Evolutionary conservation across 2,888 invertebrate species (phyloP).

Genomic region (Phyllotreta striolata): DNA sequence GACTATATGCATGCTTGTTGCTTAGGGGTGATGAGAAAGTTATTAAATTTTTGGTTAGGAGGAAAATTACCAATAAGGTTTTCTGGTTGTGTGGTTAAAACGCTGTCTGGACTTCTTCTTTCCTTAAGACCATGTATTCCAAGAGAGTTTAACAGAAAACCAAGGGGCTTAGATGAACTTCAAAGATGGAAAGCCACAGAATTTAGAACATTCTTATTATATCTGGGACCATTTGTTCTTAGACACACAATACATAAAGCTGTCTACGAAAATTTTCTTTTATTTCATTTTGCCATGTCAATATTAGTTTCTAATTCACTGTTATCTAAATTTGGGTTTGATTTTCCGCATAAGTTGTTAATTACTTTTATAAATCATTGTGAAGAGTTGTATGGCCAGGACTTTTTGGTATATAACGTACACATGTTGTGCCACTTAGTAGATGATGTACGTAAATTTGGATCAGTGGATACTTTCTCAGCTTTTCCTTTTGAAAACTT

Average conservation of each 20-base stretch:
- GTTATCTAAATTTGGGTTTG: constrained; percentile 10
- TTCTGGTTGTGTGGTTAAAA: not conserved
- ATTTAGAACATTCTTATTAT: not conserved
- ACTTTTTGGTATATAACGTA: constrained; percentile 11
- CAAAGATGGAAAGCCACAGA: not conserved
- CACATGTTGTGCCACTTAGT: constrained; percentile 9
- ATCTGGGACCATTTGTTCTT: constrained; percentile 3
- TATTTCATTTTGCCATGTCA: constrained; percentile 5
- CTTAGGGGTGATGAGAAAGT: constrained; percentile 4
- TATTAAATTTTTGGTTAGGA: constrained; percentile 7
- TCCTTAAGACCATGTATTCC: constrained; percentile 6
- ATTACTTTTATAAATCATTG: constrained; percentile 6
- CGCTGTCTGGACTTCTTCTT: not conserved
- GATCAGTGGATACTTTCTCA: constrained; percentile 5
- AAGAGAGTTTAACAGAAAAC: constrained; percentile 1
- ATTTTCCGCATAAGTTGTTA: not conserved
- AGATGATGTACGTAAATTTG: constrained; percentile 11
- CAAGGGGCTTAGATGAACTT: not conserved
- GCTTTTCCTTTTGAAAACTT: constrained; percentile 2
- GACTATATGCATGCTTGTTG: not conserved
- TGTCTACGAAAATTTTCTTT: constrained; percentile 28
- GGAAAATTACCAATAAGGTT: constrained; percentile 5
- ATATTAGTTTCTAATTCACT: constrained; percentile 6
- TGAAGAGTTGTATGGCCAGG: constrained; percentile 15
- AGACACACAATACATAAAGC: constrained; percentile 12